Conservation (phyloP, 2,113 vertebrate genomes). For the Panurus biarmicus region DNA sequence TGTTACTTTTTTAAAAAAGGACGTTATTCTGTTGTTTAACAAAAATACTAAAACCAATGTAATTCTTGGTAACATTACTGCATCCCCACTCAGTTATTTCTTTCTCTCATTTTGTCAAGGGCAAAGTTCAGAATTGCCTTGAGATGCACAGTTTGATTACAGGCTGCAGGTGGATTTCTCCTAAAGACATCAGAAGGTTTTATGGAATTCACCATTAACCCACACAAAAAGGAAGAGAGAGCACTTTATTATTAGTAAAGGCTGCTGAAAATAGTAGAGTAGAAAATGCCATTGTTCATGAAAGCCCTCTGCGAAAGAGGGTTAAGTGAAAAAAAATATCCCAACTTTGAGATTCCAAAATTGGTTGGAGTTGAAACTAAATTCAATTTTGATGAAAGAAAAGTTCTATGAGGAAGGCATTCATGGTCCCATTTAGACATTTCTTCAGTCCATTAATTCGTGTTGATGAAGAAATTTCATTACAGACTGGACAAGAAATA, state of each 20-base stretch:
- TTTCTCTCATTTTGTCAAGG: background rate
- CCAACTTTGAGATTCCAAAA: background rate
- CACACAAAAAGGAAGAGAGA: background rate
- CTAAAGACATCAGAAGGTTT: background rate
- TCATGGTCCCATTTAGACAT: background rate
- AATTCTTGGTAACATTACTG: background rate
- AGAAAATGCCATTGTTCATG: background rate
- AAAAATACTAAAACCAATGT: background rate
- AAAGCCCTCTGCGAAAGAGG: background rate
- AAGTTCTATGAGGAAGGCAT: background rate
- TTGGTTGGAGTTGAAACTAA: background rate
- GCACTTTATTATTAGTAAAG: background rate
- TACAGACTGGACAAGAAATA: background rate
- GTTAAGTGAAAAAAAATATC: background rate
- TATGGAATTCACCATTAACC: background rate
- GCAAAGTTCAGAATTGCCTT: background rate
- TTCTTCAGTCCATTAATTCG: background rate
- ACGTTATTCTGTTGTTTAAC: background rate
- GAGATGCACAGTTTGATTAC: background rate
- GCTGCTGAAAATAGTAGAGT: background rate
- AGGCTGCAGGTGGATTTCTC: background rate
- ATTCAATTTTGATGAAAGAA: background rate
- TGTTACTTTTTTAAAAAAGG: background rate
- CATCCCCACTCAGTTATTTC: background rate
- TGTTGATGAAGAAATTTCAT: constrained; percentile 25